These are phyloP conservation scores for Melanaphis sacchari DNA, from an alignment of 1,140 invertebrate species.

Conservation along the genomic window DNA sequence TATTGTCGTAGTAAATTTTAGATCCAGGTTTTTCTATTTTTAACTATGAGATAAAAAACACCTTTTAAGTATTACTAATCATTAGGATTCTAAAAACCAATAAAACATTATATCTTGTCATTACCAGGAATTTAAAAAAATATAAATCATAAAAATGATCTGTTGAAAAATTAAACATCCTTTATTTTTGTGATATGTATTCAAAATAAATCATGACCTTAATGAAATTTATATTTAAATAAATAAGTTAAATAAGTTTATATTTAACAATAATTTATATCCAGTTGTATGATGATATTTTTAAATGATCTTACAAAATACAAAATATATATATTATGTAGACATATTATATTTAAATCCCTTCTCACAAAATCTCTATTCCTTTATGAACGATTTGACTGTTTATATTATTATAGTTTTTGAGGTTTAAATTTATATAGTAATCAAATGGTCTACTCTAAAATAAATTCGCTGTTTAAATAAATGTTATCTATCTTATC, in stretches of 20 bases:
- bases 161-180: background rate
- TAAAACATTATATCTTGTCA: background rate
- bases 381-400: background rate
- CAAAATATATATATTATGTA: background rate
- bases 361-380: background rate
- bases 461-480: background rate
- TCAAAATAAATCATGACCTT: too few species aligned
- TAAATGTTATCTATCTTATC: too few species aligned
- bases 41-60: background rate
- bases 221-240: background rate
- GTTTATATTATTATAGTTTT: background rate
- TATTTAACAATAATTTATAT: background rate
- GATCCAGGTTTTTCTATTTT: background rate
- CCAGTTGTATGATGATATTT: background rate
- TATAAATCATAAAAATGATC: background rate
- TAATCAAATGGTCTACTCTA: background rate
- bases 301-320: background rate
- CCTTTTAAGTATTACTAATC: background rate
- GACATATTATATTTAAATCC: background rate
- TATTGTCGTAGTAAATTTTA: background rate
- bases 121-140: background rate
- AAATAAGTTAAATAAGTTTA: too few species aligned
- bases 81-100: background rate
- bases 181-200: background rate
- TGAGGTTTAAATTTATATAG: background rate